Conservation (phyloP, 2,888 invertebrate genomes). For the Aphidoletes aphidimyza region DNA sequence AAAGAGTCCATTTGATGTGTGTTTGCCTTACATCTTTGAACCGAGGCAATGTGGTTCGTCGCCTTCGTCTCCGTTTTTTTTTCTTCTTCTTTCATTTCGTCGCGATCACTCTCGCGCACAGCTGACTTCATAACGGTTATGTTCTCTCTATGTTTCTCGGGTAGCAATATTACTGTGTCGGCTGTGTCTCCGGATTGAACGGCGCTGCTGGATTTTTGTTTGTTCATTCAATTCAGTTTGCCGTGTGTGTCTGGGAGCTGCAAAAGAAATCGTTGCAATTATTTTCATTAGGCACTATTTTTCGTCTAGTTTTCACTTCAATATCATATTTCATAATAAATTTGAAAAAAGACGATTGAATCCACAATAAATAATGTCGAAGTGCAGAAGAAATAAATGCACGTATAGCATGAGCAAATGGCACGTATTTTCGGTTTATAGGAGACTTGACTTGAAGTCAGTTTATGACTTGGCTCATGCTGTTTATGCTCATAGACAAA, state of each 20-base stretch:
- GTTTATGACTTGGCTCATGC: conserved; percentile 25
- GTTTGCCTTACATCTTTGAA: not conserved
- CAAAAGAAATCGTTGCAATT: conserved; percentile 44
- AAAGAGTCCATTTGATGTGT: not conserved
- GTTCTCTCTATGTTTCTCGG: not conserved
- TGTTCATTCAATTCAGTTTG: not conserved
- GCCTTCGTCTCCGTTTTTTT: too few relatives aligned
- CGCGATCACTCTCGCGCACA: not conserved
- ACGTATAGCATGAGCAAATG: conserved; percentile 24
- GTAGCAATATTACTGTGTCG: not conserved
- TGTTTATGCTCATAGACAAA: conserved; percentile 29
- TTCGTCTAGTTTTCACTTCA: conserved; percentile 48
- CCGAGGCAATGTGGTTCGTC: not conserved
- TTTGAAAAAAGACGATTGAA: conserved; percentile 15
- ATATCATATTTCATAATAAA: conserved; percentile 51
- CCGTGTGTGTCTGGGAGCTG: conserved; percentile 19
- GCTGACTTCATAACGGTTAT: conserved; percentile 29
- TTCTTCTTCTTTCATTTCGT: too few relatives aligned
- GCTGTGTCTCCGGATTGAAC: not conserved
- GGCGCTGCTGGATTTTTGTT: not conserved
- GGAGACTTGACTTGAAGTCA: not conserved
- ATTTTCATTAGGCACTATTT: conserved; percentile 27
- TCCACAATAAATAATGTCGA: conserved; percentile 39
- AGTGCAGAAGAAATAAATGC: conserved; percentile 33
- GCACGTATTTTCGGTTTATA: conserved; percentile 19